Percentiles rank a stretch among this genome's conserved stretches.
phyloP scores from a whole-genome alignment of 2,113 vertebrate species.

The Poicephalus meyeri region DNA sequence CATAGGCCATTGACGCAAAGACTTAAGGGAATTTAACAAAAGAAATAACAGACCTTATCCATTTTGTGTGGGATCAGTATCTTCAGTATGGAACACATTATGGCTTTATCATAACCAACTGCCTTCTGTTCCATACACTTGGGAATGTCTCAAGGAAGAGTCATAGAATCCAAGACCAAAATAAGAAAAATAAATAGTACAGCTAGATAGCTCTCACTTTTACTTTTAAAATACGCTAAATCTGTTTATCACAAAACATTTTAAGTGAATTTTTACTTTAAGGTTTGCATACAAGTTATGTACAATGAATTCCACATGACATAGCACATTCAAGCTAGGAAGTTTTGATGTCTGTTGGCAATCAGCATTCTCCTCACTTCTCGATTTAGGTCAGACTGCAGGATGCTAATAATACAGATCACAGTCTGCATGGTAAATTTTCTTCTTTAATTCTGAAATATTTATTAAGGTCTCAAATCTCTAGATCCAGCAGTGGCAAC shows the following conservation, averaged over 20 bases:
- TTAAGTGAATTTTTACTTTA: background rate
- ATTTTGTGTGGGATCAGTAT: background rate
- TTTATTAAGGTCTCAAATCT: conserved; percentile 23
- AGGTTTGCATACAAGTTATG: background rate
- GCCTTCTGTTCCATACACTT: background rate
- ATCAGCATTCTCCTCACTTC: background rate
- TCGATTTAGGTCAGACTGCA: conserved; percentile 42
- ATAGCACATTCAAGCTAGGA: background rate
- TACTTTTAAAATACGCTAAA: background rate
- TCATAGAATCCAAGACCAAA: background rate
- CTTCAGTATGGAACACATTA: background rate
- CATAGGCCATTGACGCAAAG: background rate
- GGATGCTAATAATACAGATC: conserved; percentile 22
- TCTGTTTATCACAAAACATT: background rate
- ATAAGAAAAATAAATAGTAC: background rate
- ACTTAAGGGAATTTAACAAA: background rate
- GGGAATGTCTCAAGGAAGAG: background rate
- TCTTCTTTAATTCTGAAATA: conserved; percentile 39
- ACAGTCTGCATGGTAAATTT: conserved; percentile 31
- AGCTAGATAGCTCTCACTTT: background rate
- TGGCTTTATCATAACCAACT: background rate
- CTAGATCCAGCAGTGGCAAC: background rate
- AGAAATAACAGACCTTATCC: background rate
- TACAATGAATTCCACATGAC: background rate
- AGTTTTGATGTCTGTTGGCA: background rate